A percentile compares a stretch with the other conserved stretches of the same genome.
phyloP scores from a whole-genome alignment of 2,113 vertebrate genomes.

The Meriones unguiculatus region DNA sequence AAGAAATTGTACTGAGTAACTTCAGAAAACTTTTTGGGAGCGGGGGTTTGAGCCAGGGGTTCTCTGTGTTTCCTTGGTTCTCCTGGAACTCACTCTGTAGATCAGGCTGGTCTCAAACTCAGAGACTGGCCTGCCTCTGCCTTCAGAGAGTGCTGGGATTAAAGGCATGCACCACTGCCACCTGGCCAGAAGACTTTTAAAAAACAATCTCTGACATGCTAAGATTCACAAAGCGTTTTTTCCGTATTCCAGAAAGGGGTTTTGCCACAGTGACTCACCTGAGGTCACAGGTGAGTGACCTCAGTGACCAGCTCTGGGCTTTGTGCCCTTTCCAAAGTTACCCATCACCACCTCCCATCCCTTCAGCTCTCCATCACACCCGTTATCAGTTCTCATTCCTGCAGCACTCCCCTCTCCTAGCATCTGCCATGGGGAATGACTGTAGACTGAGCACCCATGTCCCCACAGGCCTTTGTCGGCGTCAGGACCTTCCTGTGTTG shows the following conservation, averaged over 20 bases:
- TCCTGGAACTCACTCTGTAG: not conserved
- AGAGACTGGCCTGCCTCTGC: not conserved
- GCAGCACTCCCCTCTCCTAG: not conserved
- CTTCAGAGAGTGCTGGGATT: not conserved
- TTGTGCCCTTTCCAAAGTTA: not conserved
- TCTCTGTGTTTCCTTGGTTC: not conserved
- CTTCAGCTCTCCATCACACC: not conserved
- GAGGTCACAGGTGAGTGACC: not conserved
- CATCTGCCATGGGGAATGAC: not conserved
- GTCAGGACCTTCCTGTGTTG: not conserved
- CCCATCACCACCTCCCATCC: not conserved
- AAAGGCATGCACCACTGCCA: not conserved
- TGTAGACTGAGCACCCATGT: not conserved
- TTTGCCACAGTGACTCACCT: not conserved
- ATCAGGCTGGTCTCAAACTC: not conserved
- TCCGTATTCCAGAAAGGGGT: not conserved
- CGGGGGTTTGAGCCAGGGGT: not conserved
- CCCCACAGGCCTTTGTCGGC: not conserved
- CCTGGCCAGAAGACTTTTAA: not conserved
- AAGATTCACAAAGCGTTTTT: not conserved
- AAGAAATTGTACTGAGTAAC: not conserved
- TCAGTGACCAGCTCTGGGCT: not conserved
- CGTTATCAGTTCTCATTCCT: rapidly evolving
- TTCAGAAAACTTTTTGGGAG: not conserved
- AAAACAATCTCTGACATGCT: not conserved